A percentile compares a stretch with the other conserved stretches of the same genome.
These are phyloP conservation scores for Ornithoptera alexandrae DNA, from an alignment of 2,888 invertebrate species.

Conservation along the genomic window DNA sequence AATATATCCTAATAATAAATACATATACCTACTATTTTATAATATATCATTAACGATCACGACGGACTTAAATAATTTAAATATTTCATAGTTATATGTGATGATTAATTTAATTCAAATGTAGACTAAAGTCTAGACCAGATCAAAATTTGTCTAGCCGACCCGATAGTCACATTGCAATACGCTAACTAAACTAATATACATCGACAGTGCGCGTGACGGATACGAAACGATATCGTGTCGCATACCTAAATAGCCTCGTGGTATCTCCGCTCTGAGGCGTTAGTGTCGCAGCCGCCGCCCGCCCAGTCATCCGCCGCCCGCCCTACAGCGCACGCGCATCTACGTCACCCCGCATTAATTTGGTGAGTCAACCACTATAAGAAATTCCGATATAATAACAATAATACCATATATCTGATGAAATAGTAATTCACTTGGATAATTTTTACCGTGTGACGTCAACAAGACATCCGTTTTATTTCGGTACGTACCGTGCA, in stretches of 20 bases:
- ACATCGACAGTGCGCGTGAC: not conserved
- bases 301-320: conserved; percentile 76
- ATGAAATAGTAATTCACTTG: conserved; percentile 8
- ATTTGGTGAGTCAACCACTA: conserved; percentile 52
- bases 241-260: conserved; percentile 34
- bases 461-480: conserved; percentile 35
- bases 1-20: no score
- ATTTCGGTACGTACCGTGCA: conserved; percentile 44
- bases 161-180: no score
- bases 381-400: conserved; percentile 14
- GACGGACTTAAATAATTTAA: no score
- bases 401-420: conserved; percentile 32
- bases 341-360: conserved; percentile 35
- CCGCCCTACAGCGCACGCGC: conserved; percentile 68
- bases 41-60: no score
- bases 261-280: conserved; percentile 32
- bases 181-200: no score
- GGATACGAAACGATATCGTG: conserved; percentile 14
- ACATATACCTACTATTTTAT: no score
- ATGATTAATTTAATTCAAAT: no score
- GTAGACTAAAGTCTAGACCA: no score
- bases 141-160: no score
- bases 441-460: conserved; percentile 29
- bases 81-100: no score
- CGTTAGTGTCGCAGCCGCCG: conserved; percentile 51